Conservation (phyloP, 2,797 vertebrate species). For the Oryzias dopingdopingensis region DNA sequence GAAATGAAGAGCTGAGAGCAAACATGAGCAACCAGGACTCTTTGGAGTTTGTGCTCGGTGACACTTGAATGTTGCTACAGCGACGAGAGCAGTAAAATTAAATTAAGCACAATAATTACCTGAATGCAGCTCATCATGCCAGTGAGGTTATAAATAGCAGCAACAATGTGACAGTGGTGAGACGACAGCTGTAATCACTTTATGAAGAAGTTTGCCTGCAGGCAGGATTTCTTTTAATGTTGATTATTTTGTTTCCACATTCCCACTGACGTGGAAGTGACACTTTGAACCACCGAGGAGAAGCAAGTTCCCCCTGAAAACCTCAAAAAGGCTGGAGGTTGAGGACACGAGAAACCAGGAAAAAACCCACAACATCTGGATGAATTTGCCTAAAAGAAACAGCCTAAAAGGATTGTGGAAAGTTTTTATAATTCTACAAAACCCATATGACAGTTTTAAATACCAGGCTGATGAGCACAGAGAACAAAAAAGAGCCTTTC, state of each 20-base stretch:
- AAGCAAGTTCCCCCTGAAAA: slow-evolving; percentile 11
- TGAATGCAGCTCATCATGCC: slow-evolving; percentile 15
- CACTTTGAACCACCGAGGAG: slow-evolving; percentile 9
- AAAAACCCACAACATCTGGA: slow-evolving; percentile 7
- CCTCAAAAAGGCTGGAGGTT: slow-evolving; percentile 5
- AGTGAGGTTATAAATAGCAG: slow-evolving; percentile 30
- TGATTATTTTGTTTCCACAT: slow-evolving; percentile 7
- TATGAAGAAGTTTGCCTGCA: slow-evolving; percentile 29
- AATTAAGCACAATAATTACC: slow-evolving; percentile 42
- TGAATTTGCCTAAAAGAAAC: not conserved
- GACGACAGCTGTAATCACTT: slow-evolving; percentile 13
- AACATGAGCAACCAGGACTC: slow-evolving; percentile 35
- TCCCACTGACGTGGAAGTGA: slow-evolving; percentile 14
- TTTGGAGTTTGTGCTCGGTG: slow-evolving; percentile 4
- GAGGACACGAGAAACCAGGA: not conserved
- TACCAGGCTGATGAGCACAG: not conserved
- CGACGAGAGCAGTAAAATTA: slow-evolving; percentile 36
- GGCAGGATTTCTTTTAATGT: slow-evolving; percentile 9
- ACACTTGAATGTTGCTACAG: slow-evolving; percentile 27
- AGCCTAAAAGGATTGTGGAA: not conserved
- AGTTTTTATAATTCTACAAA: not conserved
- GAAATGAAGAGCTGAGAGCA: slow-evolving; percentile 57
- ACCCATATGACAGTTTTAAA: not conserved
- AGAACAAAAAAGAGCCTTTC: no score
- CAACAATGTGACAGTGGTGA: slow-evolving; percentile 20